Evolutionary conservation across 2,113 vertebrate genomes (phyloP).

Genomic region (Crotalus helleri): DNA sequence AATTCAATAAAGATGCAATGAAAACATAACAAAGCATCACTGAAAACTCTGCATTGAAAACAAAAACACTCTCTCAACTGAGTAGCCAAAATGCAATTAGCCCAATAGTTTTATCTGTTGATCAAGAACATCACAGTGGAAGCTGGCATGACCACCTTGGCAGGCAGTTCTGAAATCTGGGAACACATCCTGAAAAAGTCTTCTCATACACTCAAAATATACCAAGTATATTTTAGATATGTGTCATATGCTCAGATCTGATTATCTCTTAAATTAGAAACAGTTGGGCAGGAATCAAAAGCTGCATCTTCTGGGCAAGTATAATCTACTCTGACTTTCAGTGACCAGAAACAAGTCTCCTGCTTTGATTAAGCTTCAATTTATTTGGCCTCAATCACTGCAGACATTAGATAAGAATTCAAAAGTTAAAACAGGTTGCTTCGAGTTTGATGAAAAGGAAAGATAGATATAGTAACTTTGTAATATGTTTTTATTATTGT

Average conservation of each 20-base stretch:
- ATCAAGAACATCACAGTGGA: neutral
- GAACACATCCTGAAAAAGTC: neutral
- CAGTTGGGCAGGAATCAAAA: neutral
- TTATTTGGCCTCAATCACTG: neutral
- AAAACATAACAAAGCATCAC: neutral
- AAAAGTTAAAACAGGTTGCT: neutral
- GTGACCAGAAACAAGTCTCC: neutral
- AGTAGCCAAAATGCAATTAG: neutral
- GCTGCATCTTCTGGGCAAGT: neutral
- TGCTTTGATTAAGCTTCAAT: neutral
- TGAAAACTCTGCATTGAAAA: neutral
- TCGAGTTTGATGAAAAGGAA: neutral
- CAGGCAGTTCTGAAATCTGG: neutral
- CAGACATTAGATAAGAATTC: neutral
- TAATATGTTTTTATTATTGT: neutral
- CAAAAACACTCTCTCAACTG: neutral
- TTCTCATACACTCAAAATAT: neutral
- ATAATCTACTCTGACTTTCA: neutral
- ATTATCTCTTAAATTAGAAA: neutral
- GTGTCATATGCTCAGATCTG: neutral
- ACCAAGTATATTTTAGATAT: neutral
- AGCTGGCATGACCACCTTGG: neutral
- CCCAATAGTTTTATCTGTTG: neutral
- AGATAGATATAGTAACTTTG: neutral
- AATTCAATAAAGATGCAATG: neutral